phyloP scores from a whole-genome alignment of 2,888 invertebrate genomes.

The Diarsia mendica region DNA sequence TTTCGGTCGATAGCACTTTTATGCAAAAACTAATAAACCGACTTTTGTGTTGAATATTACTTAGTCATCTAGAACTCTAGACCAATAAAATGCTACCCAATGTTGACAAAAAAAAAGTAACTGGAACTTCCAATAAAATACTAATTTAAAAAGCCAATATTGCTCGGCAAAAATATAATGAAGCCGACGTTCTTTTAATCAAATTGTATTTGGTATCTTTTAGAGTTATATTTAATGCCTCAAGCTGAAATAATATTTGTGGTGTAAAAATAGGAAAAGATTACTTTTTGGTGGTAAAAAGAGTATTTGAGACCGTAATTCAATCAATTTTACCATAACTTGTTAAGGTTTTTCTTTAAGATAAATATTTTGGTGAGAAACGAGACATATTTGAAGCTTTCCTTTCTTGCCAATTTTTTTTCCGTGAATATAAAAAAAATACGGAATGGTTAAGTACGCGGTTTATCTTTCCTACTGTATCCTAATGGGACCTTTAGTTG shows the following conservation, averaged over 20 bases:
- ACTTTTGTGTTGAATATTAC: conserved; percentile 7
- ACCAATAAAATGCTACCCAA: not conserved
- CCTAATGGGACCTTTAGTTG: not conserved
- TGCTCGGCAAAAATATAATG: conserved; percentile 7
- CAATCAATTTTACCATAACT: not conserved
- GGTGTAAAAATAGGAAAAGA: not conserved
- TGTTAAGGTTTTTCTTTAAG: not conserved
- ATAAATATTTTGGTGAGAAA: not conserved
- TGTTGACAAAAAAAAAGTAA: conserved; percentile 6
- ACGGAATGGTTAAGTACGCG: not conserved
- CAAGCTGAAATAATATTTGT: not conserved
- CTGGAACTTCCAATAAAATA: conserved; percentile 16
- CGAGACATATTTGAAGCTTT: not conserved
- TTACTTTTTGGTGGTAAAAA: not conserved
- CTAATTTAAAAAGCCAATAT: conserved; percentile 30
- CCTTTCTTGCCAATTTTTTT: not conserved
- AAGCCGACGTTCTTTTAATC: conserved; percentile 13
- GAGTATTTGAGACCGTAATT: not conserved
- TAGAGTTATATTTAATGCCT: conserved; percentile 2
- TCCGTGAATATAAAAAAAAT: not conserved
- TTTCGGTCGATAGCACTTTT: not conserved
- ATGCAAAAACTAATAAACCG: not conserved
- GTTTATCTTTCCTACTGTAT: not conserved
- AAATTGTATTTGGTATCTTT: conserved; percentile 26
- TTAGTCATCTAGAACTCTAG: not conserved